A percentile compares a stretch with the other conserved stretches of the same genome.
These are phyloP conservation scores for Zaprionus bogoriensis DNA, from an alignment of 2,888 invertebrate genomes.

Conservation along the genomic window DNA sequence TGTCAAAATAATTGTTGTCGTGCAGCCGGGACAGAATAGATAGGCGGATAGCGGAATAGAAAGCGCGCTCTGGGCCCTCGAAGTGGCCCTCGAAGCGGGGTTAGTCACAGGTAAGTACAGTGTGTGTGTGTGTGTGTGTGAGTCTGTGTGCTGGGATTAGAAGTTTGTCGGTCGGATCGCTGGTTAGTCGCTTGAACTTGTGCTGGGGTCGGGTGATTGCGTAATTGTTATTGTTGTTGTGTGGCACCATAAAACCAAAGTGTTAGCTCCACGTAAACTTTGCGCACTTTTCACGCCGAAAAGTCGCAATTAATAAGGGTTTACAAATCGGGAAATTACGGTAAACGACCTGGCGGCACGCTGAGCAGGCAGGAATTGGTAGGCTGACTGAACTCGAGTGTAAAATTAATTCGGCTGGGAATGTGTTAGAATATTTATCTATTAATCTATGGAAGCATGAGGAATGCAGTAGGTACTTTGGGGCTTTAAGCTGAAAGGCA, in stretches of 20 bases:
- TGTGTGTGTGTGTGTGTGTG: conserved; percentile 17
- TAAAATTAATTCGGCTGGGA: neutral
- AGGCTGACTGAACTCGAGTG: neutral
- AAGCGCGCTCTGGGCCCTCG: conserved; percentile 18
- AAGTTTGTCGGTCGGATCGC: conserved; percentile 11
- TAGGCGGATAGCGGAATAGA: neutral
- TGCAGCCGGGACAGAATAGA: conserved; percentile 60
- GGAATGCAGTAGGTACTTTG: no score
- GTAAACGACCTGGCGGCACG: neutral
- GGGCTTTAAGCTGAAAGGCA: no score
- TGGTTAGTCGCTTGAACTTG: conserved; percentile 47
- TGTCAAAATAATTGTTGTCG: conserved; percentile 70
- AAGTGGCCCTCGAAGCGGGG: conserved; percentile 33
- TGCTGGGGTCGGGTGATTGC: conserved; percentile 33
- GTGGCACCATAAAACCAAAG: conserved; percentile 45
- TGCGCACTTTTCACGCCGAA: neutral
- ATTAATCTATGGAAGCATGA: no score
- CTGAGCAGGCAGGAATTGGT: neutral
- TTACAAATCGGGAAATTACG: neutral
- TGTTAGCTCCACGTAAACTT: conserved; percentile 41
- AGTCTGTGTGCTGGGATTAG: conserved; percentile 11
- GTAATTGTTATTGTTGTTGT: conserved; percentile 54
- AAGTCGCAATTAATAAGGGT: conserved; percentile 6
- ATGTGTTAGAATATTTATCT: neutral
- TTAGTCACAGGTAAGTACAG: conserved; percentile 46